Evolutionary conservation across 92 coral and sea anemone genomes (phyloP), one percentile per base, ranked within the genome.

Genomic region (Zoanthus sansibaricus): DNA sequence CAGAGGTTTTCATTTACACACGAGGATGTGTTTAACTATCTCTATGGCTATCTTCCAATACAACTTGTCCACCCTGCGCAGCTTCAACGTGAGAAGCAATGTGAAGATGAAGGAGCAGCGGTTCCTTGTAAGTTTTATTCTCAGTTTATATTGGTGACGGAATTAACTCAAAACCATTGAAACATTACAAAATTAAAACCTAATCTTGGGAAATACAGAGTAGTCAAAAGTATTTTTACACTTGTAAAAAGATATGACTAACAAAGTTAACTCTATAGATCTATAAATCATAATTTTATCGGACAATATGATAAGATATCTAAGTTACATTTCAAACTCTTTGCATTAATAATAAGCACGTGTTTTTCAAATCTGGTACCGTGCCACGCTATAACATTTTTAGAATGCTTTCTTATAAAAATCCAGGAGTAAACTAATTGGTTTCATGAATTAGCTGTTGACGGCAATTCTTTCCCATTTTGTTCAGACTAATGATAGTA

Each of bases 21-120:
- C 56, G 99, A 93, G 45, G 94, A 97, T 79, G 58, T 97, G 75
- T 96, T 93, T 71, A 91, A 89, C 54, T 97, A 97, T 66, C 88
- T 97, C 69, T 97, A 97, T 74, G 99, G 99, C 6, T 94, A 95
- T 80, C 88, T 93, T n/a, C 98, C 98, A 0, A 88, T 97, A 14
- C 99, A 95, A 25, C 94, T 97, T 12, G 98, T 97, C 25, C 98
- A 97, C 59, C 98, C 97, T 9, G 84, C 91, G 0, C 96, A 95
- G 14, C 67, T 97, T 4, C 95, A 94, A n/a, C 91, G 91, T 21
- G 98, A 93, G 15, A 88, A 87, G 11, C 88, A 92, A 72, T 86
- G 85, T 42, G 94, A 87, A 5, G 83, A 83, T 14, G 86, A 30
- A 25, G 91, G 64, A 71, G 80, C 83, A 12, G 82, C 84, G 1